A percentile compares a stretch with the other conserved stretches of the same genome.
Conservation (phyloP, 2,888 invertebrate genomes). For the Alloscopus bannaensis region DNA sequence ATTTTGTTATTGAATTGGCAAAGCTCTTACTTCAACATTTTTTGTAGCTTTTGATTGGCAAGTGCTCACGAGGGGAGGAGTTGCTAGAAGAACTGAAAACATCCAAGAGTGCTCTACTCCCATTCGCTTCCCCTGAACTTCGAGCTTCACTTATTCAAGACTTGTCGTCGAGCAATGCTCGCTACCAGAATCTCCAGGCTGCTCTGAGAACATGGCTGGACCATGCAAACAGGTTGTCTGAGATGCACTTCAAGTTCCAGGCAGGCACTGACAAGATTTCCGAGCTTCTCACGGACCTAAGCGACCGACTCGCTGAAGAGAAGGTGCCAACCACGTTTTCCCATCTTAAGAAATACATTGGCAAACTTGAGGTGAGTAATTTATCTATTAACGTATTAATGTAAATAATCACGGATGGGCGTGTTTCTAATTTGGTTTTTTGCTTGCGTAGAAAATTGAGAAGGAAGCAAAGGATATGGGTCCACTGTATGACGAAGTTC, state of each 20-base stretch:
- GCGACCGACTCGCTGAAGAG: conserved; percentile 58
- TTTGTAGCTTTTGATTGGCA: conserved; percentile 49
- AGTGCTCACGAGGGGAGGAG: conserved; percentile 66
- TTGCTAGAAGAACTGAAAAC: conserved; percentile 65
- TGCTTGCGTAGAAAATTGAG: conserved; percentile 74
- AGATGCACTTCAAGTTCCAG: conserved; percentile 65
- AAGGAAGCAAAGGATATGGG: conserved; percentile 79
- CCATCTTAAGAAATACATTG: conserved; percentile 65
- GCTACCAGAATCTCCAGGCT: conserved; percentile 69
- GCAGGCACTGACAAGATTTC: conserved; percentile 55
- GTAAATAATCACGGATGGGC: too few species aligned
- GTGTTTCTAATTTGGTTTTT: too few species aligned
- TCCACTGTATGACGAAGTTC: conserved; percentile 83
- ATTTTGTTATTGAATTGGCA: not conserved
- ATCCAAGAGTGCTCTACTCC: conserved; percentile 49
- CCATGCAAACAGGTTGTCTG: conserved; percentile 66
- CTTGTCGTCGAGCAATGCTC: conserved; percentile 60
- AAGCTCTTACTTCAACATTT: not conserved
- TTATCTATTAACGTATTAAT: too few species aligned
- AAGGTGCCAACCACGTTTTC: conserved; percentile 64
- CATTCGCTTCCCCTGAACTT: conserved; percentile 65
- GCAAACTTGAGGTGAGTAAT: conserved; percentile 32
- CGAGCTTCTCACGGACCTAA: conserved; percentile 49
- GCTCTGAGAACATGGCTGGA: conserved; percentile 71
- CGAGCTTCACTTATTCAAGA: conserved; percentile 68